Percentiles rank a stretch among this genome's conserved stretches.
phyloP scores from a whole-genome alignment of 2,113 vertebrate species.

The Lipophrys pholis region DNA sequence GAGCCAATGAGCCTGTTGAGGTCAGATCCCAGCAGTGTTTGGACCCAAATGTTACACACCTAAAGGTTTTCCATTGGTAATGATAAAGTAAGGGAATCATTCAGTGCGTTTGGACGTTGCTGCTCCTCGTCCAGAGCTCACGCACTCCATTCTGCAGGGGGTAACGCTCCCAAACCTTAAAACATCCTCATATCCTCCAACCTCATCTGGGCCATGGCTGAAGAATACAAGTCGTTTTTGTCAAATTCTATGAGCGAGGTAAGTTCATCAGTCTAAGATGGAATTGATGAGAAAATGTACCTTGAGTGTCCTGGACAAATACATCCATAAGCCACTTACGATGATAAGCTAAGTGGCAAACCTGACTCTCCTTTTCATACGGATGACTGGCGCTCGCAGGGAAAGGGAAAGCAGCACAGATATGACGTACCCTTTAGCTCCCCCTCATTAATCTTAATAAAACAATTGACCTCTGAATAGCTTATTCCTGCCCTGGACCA shows the following conservation, averaged over 20 bases:
- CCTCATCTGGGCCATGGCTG: constrained; percentile 29
- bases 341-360: constrained; percentile 79
- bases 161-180: constrained; percentile 9
- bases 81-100: background rate
- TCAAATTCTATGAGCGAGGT: constrained; percentile 50
- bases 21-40: constrained; percentile 10
- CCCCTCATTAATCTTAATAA: constrained; percentile 85
- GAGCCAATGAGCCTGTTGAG: constrained; percentile 27
- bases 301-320: constrained; percentile 72
- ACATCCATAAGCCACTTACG: constrained; percentile 80
- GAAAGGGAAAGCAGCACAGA: constrained; percentile 71
- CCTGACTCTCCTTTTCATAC: constrained; percentile 76
- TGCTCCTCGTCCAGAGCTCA: background rate
- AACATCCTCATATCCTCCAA: background rate
- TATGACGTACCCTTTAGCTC: constrained; percentile 78
- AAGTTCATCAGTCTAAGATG: constrained; percentile 74
- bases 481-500: constrained; percentile 79
- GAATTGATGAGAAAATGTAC: constrained; percentile 76
- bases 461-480: constrained; percentile 84
- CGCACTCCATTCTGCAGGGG: background rate
- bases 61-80: background rate
- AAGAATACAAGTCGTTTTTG: constrained; percentile 41
- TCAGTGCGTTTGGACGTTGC: background rate
- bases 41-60: no score
- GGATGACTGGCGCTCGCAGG: constrained; percentile 65